phyloP scores from a whole-genome alignment of 2,888 invertebrate species.

The Agrotis exclamationis region DNA sequence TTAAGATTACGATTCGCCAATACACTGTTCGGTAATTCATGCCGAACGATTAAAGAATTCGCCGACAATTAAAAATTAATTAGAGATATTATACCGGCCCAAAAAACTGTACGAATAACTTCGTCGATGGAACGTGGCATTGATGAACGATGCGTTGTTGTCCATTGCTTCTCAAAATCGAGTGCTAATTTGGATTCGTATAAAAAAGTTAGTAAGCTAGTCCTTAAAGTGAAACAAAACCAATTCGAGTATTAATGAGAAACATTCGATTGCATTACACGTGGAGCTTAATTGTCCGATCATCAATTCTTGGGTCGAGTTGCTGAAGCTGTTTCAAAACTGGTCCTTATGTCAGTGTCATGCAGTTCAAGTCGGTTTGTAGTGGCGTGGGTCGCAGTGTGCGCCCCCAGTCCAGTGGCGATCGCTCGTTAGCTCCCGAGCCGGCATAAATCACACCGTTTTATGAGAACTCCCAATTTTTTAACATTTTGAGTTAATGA shows the following conservation, averaged over 20 bases:
- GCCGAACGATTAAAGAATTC: conserved; percentile 64
- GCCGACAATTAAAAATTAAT: conserved; percentile 67
- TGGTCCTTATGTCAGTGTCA: conserved; percentile 35
- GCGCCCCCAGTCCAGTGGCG: conserved; percentile 79
- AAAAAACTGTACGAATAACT: conserved; percentile 54
- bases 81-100: conserved; percentile 57
- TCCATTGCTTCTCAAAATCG: conserved; percentile 37
- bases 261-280: conserved; percentile 66
- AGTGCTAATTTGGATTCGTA: conserved; percentile 52
- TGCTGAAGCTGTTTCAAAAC: conserved; percentile 19
- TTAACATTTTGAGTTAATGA: conserved; percentile 88
- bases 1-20: conserved; percentile 77
- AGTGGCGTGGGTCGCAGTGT: conserved; percentile 32
- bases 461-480: conserved; percentile 89
- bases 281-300: conserved; percentile 72
- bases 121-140: conserved; percentile 44
- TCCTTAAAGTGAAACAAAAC: conserved; percentile 57
- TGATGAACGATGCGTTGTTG: conserved; percentile 46
- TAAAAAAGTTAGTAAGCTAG: conserved; percentile 52
- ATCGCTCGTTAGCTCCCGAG: conserved; percentile 89
- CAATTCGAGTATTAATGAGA: conserved; percentile 60
- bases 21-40: conserved; percentile 64
- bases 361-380: conserved; percentile 49
- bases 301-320: conserved; percentile 56
- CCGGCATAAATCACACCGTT: conserved; percentile 89